A percentile compares a stretch with the other conserved stretches of the same genome.
Conservation (phyloP, 2,113 vertebrate genomes). For the Nothocercus nigrocapillus region DNA sequence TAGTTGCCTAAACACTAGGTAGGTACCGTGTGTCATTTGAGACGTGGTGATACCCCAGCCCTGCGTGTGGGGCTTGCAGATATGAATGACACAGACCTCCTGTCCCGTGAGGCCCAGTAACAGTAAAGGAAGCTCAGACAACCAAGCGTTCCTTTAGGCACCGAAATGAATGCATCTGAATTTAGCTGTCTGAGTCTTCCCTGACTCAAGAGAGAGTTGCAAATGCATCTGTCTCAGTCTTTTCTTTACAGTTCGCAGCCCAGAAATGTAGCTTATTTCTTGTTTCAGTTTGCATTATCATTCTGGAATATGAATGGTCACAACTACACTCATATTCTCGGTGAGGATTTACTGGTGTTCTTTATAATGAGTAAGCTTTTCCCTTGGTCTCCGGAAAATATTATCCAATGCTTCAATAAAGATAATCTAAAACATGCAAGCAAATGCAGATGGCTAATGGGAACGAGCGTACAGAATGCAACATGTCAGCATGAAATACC, state of each 20-base stretch:
- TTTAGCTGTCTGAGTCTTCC: background rate
- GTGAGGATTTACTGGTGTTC: background rate
- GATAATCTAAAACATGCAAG: background rate
- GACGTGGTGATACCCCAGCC: too few species aligned
- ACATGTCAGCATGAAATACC: background rate
- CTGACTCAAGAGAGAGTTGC: background rate
- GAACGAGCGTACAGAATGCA: background rate
- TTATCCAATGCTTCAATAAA: background rate
- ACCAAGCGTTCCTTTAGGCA: background rate
- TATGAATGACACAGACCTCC: background rate
- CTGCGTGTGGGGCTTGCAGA: fast-evolving
- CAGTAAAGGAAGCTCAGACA: background rate
- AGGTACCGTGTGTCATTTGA: background rate
- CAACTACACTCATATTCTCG: fast-evolving
- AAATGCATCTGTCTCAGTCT: background rate
- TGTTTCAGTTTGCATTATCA: background rate
- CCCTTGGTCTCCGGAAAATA: background rate
- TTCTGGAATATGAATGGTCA: background rate
- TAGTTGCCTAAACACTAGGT: background rate
- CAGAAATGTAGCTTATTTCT: background rate
- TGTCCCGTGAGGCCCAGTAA: background rate
- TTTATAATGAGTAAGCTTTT: background rate
- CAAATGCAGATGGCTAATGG: background rate
- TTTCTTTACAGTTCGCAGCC: background rate
- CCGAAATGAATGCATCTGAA: background rate